Evolutionary conservation across 2,888 invertebrate species (phyloP), one percentile per base, ranked within the genome.

Genomic region (Venustoraphidia nigricollis): DNA sequence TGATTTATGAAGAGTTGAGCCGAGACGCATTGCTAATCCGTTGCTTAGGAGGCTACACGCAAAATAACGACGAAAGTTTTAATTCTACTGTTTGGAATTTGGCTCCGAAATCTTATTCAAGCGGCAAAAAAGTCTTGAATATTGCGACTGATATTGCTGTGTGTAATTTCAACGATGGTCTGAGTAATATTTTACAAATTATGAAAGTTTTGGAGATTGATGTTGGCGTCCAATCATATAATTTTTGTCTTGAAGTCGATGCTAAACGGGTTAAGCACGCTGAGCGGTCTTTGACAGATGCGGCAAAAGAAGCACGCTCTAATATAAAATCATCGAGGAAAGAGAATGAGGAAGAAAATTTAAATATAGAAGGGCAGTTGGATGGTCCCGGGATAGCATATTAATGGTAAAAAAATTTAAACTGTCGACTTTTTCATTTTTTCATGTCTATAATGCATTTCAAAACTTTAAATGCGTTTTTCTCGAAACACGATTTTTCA

Each of bases 101-200:
- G 41, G 41, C 8, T 11, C 41, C 11, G 41, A 41, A 53, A 51
- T 39, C 38, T 9, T 49, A 45, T 46, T 52, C 50, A 8, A 51
- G 53, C 47, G 52, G 53, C 9, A 45, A 44, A 48, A 47, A n/a
- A 47, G 44, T 51, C 35, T 34, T 52, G 17, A 50, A 48, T 37
- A 41, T 51, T 37, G 52, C 51, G 4, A 44, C 50, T 40, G 36
- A 44, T 39, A 44, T 47, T 9, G 36, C 44, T 11, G 10, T 14
- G 4, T 17, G 35, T 27, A 35, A 17, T 8, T 52, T 48, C 43
- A 52, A 52, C 41, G 50, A 50, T 44, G 42, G 45, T 10, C 44
- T 48, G 11, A 41, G 40, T 45, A 35, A 39, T 13, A n/a, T n/a
- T n/a, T n/a, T n/a, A n/a, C n/a, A n/a, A n/a, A n/a, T n/a, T n/a